These are phyloP conservation scores for Cydia amplana DNA, from an alignment of 1,140 invertebrate species.

Conservation along the genomic window DNA sequence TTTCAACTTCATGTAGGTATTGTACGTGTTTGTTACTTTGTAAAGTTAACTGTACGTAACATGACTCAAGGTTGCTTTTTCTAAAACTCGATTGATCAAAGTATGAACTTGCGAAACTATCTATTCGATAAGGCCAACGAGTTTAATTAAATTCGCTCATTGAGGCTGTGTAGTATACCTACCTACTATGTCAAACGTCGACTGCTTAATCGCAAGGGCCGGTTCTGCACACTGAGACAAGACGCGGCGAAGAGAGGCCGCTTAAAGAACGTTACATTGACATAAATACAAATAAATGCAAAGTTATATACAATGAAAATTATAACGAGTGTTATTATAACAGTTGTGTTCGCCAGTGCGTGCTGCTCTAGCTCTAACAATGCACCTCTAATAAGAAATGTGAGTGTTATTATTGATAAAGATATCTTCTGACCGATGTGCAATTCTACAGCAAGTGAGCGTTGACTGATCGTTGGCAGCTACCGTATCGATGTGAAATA, in stretches of 20 bases:
- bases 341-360: background rate
- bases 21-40: background rate
- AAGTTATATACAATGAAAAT: background rate
- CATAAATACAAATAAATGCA: constrained; percentile 34
- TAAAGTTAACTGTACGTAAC: background rate
- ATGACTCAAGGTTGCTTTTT: background rate
- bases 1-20: background rate
- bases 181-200: background rate
- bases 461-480: too few relatives aligned
- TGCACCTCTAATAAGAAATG: constrained; percentile 64
- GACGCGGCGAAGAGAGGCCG: background rate
- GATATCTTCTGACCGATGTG: background rate
- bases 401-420: constrained; percentile 45
- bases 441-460: too few relatives aligned
- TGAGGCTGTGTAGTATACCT: background rate
- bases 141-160: constrained; percentile 18
- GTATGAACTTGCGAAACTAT: constrained; percentile 6
- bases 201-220: background rate
- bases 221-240: constrained; percentile 6
- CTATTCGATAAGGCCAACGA: background rate
- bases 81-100: background rate
- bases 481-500: too few relatives aligned
- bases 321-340: background rate
- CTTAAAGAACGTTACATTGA: background rate
- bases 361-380: constrained; percentile 17